phyloP scores from a whole-genome alignment of 2,888 invertebrate species.

The Spisula solida region DNA sequence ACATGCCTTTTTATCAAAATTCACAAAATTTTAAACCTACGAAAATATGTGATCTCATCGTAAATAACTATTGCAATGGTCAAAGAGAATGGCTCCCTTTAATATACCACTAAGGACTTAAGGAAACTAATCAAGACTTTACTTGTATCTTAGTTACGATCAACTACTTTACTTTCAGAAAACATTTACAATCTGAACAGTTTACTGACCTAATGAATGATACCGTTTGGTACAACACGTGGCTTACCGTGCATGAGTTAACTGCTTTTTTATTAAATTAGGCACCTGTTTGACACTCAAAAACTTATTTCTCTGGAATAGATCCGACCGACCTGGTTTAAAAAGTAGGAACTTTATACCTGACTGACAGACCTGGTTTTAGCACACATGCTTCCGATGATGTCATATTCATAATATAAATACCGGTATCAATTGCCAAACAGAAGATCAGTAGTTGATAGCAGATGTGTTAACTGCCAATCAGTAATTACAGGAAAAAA shows the following conservation, averaged over 20 bases:
- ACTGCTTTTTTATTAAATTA: conserved; percentile 43
- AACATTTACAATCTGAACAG: neutral
- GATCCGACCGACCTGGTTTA: conserved; percentile 22
- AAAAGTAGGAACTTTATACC: conserved; percentile 6
- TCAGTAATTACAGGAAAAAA: conserved; percentile 6
- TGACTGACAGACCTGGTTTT: conserved; percentile 15
- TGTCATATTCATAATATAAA: conserved; percentile 2
- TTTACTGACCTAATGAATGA: neutral
- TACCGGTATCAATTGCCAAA: conserved; percentile 1
- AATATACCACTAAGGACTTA: no score
- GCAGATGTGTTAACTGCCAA: conserved; percentile 16
- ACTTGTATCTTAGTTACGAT: neutral
- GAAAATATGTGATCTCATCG: no score
- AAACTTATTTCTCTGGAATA: conserved; percentile 12
- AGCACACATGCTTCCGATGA: neutral
- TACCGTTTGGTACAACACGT: conserved; percentile 8
- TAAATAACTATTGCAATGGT: no score
- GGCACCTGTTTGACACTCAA: conserved; percentile 36
- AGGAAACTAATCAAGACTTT: no score
- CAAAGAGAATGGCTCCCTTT: no score
- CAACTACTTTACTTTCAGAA: neutral
- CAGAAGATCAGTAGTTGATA: neutral
- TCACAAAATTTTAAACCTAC: no score
- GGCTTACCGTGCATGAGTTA: conserved; percentile 22
- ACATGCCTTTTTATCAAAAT: no score